Evolutionary conservation across 2,797 vertebrate genomes (phyloP).

Genomic region (Anableps anableps): DNA sequence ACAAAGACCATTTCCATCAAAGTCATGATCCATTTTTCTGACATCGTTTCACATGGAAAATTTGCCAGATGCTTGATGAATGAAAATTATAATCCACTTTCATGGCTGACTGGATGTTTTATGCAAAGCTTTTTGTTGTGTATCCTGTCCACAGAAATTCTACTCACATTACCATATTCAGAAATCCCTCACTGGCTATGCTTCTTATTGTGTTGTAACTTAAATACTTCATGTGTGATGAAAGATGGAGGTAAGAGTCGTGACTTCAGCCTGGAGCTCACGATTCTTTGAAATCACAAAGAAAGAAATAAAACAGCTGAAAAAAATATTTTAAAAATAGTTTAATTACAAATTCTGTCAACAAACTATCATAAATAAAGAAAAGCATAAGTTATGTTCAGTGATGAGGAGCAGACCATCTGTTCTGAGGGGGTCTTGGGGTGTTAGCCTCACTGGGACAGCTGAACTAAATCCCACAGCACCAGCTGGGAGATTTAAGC

Average conservation of each 20-base stretch:
- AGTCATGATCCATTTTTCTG: constrained; percentile 45
- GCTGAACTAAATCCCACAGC: constrained; percentile 77
- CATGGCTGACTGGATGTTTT: constrained; percentile 61
- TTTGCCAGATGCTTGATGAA: constrained; percentile 73
- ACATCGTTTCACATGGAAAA: constrained; percentile 36
- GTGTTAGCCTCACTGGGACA: constrained; percentile 64
- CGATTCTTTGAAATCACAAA: constrained; percentile 16
- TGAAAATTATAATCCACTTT: constrained; percentile 70
- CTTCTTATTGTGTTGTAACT: constrained; percentile 27
- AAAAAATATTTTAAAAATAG: constrained; percentile 10
- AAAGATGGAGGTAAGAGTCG: constrained; percentile 16
- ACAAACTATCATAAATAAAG: constrained; percentile 60
- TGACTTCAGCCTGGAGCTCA: constrained; percentile 9
- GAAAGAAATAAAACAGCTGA: neutral
- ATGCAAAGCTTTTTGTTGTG: constrained; percentile 45
- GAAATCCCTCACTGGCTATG: constrained; percentile 39
- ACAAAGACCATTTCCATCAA: constrained; percentile 25
- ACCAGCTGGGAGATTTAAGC: constrained; percentile 79
- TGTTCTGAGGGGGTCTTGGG: constrained; percentile 61
- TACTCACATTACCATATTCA: constrained; percentile 43
- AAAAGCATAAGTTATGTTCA: constrained; percentile 48
- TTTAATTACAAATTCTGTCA: constrained; percentile 60
- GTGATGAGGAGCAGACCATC: constrained; percentile 69
- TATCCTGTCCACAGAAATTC: constrained; percentile 36
- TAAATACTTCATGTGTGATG: constrained; percentile 40